Conservation (phyloP, 2,797 vertebrate species). For the Phataginus tetradactyla region DNA sequence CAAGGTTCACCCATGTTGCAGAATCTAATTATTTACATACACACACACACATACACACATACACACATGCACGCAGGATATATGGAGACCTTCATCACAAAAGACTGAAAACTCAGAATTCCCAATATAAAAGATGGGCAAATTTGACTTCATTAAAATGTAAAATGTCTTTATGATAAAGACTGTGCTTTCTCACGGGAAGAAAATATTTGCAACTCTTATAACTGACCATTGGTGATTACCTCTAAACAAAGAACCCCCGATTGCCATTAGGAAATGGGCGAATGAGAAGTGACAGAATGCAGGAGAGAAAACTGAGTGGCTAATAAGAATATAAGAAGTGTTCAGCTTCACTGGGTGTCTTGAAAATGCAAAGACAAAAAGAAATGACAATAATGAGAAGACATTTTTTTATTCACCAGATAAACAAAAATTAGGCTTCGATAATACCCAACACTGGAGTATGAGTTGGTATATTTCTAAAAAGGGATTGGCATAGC, state of each 20-base stretch:
- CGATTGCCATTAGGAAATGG: background rate
- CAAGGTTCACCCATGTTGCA: background rate
- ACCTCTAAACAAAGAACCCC: background rate
- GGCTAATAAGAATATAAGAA: background rate
- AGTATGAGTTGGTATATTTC: background rate
- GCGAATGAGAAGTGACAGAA: background rate
- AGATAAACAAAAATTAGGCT: background rate
- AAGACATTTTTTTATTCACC: background rate
- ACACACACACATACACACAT: background rate
- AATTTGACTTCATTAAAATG: slow-evolving; percentile 3
- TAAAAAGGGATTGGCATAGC: background rate
- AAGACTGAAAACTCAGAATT: background rate
- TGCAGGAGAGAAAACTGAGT: background rate
- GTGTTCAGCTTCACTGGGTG: background rate
- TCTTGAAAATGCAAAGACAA: background rate
- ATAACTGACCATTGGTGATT: background rate
- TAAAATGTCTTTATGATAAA: background rate
- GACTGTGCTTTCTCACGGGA: background rate
- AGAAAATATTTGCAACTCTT: background rate
- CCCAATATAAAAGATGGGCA: background rate
- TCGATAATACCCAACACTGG: background rate
- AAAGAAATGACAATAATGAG: background rate
- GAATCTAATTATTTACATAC: background rate
- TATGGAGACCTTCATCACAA: background rate
- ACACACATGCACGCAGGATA: background rate